phyloP scores from a whole-genome alignment of 2,888 invertebrate species.

The Linyphia triangularis region DNA sequence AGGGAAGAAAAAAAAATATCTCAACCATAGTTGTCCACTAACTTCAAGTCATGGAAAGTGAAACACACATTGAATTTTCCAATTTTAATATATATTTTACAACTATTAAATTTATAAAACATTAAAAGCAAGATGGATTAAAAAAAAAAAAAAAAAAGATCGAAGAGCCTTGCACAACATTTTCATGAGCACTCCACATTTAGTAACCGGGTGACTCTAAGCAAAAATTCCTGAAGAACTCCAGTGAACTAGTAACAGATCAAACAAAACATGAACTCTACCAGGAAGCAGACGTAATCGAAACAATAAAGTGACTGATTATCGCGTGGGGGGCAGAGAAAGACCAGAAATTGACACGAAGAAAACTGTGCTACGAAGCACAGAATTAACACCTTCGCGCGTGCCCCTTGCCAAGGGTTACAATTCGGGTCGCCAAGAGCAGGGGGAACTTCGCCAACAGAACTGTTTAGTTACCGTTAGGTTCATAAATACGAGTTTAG shows the following conservation, averaged over 20 bases:
- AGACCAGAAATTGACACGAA: slow-evolving; percentile 18
- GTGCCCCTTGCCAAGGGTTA: slow-evolving; percentile 28
- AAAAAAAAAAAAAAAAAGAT: no score
- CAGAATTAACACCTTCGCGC: neutral
- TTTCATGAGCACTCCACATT: no score
- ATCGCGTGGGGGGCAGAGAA: neutral
- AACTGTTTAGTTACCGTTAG: neutral
- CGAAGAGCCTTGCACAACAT: no score
- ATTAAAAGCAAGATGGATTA: no score
- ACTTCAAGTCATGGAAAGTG: no score
- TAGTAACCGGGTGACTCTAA: neutral
- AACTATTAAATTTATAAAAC: no score
- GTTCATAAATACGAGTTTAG: no score
- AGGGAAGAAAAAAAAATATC: no score
- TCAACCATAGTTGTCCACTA: no score
- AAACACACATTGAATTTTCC: no score
- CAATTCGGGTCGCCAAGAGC: neutral
- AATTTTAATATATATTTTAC: no score
- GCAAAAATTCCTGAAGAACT: neutral
- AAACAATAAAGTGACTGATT: neutral
- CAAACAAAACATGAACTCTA: neutral
- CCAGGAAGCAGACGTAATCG: neutral
- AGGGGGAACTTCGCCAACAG: slow-evolving; percentile 7
- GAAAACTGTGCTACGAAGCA: slow-evolving; percentile 52
- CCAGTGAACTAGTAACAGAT: neutral